Evolutionary conservation across 2,888 invertebrate species (phyloP).

Genomic region (Dromius quadrimaculatus): DNA sequence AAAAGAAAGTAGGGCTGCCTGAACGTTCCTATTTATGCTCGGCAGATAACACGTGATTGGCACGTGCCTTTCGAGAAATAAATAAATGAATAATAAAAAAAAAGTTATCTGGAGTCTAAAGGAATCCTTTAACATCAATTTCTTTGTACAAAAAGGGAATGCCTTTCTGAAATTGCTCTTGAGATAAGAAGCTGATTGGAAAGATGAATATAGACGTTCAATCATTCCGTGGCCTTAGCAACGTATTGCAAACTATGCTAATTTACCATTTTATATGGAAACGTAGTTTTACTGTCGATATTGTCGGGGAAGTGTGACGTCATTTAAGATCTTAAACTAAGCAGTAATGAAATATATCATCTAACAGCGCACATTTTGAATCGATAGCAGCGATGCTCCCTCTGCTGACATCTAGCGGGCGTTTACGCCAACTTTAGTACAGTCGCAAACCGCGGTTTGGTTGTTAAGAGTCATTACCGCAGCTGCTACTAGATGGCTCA

Average conservation of each 20-base stretch:
- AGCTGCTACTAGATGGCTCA: slow-evolving; percentile 6
- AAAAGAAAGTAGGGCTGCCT: slow-evolving; percentile 5
- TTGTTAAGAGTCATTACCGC: slow-evolving; percentile 23
- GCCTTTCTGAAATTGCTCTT: slow-evolving; percentile 8
- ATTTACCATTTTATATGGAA: slow-evolving; percentile 16
- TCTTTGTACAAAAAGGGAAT: slow-evolving; percentile 11
- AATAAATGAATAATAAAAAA: no score
- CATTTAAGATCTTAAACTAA: no score
- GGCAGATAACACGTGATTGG: no score
- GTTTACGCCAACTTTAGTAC: slow-evolving; percentile 8
- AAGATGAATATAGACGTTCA: slow-evolving; percentile 22
- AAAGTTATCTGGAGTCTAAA: slow-evolving; percentile 1
- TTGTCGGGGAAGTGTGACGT: no score
- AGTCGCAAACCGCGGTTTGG: slow-evolving; percentile 12
- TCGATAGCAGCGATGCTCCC: background rate
- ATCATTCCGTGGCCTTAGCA: slow-evolving; percentile 14
- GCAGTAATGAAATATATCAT: no score
- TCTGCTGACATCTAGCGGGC: slow-evolving; percentile 22
- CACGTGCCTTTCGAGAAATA: no score
- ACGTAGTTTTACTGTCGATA: no score
- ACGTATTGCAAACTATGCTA: slow-evolving; percentile 13
- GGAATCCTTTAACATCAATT: no score
- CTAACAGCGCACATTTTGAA: background rate
- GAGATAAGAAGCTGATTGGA: slow-evolving; percentile 27
- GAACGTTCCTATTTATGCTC: no score